Evolutionary conservation across 2,888 invertebrate genomes (phyloP).

Genomic region (Carabus problematicus): DNA sequence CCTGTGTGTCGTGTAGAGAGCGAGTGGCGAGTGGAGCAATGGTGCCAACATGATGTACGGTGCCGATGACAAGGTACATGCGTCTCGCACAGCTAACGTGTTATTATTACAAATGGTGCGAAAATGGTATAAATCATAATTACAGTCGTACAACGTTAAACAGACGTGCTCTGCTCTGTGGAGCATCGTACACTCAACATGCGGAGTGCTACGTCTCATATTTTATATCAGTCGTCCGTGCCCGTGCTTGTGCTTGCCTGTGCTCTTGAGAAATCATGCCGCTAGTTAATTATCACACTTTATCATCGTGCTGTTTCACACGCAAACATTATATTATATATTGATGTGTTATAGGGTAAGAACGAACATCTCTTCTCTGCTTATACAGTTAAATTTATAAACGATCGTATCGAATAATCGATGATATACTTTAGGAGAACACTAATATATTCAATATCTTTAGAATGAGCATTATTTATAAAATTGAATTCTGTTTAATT

Average conservation of each 20-base stretch:
- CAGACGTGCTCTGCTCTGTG: conserved; percentile 1
- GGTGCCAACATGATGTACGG: conserved; percentile 19
- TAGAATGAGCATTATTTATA: too few relatives aligned
- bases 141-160: conserved; percentile 15
- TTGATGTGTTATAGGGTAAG: too few relatives aligned
- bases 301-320: too few relatives aligned
- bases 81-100: conserved; percentile 17
- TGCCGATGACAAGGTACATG: conserved; percentile 18
- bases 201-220: neutral
- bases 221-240: conserved; percentile 9
- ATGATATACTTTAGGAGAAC: too few relatives aligned
- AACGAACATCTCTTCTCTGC: too few relatives aligned
- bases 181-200: neutral
- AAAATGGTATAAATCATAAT: conserved; percentile 22
- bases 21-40: neutral
- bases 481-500: too few relatives aligned
- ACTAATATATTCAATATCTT: too few relatives aligned
- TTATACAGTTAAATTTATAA: too few relatives aligned
- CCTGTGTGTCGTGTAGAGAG: neutral
- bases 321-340: too few relatives aligned
- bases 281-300: too few relatives aligned
- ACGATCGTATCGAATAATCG: too few relatives aligned
- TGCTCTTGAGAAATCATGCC: too few relatives aligned
- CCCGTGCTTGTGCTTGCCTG: neutral
- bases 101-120: conserved; percentile 25